Conservation (phyloP, 2,888 invertebrate genomes). For the Eupithecia subumbrata region DNA sequence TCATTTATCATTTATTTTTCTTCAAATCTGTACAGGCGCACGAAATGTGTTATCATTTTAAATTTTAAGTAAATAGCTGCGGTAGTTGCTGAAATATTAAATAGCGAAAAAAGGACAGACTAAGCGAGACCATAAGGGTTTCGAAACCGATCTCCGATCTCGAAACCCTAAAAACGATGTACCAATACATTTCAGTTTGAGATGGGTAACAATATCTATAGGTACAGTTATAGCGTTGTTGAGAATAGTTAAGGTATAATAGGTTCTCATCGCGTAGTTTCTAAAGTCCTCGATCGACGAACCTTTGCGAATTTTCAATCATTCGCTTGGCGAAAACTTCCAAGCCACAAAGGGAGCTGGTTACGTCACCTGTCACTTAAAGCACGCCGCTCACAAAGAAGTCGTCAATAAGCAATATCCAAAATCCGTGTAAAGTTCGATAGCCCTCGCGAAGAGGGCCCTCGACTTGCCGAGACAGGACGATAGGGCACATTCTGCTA, state of each 20-base stretch:
- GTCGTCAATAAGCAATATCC: slow-evolving; percentile 48
- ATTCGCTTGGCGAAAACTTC: slow-evolving; percentile 9
- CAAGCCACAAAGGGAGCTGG: slow-evolving; percentile 21
- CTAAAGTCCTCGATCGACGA: background rate
- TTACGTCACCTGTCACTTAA: slow-evolving; percentile 29
- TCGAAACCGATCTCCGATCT: no score
- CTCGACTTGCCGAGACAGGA: slow-evolving; percentile 53
- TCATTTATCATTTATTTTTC: no score
- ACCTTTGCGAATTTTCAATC: background rate
- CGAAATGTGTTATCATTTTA: no score
- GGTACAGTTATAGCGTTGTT: background rate
- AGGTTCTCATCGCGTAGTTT: background rate
- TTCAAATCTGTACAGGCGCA: no score
- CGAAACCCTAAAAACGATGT: no score
- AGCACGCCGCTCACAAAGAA: slow-evolving; percentile 35
- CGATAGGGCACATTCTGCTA: slow-evolving; percentile 71
- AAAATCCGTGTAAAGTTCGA: slow-evolving; percentile 42
- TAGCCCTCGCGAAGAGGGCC: slow-evolving; percentile 44
- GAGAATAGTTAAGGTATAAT: background rate
- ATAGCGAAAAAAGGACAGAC: no score
- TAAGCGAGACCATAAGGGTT: no score
- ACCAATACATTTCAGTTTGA: background rate
- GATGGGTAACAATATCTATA: background rate
- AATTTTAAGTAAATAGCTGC: no score
- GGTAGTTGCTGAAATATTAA: no score